Evolutionary conservation across 2,888 invertebrate species (phyloP), one percentile per base, ranked within the genome.

Genomic region (Drosophila multiciliata): DNA sequence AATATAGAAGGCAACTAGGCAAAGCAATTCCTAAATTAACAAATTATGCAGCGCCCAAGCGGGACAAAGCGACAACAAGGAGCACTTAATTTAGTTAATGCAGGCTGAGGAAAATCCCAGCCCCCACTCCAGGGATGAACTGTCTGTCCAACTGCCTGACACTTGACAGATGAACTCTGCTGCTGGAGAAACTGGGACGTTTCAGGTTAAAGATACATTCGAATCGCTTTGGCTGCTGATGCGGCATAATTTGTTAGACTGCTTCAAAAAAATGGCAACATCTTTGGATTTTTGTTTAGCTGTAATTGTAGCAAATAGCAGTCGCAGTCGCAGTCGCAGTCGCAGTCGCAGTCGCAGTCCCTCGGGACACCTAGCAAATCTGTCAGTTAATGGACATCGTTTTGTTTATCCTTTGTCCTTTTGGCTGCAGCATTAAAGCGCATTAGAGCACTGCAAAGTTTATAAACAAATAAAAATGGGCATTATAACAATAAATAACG

Each of bases 71-170:
- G 45, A 62, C 59, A 62, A 60, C 78, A 75, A 77, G 74, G 71
- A 82, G 71, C 82, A 86, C 89, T 86, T 83, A 83, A 88, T 88
- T 88, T 86, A 88, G 89, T 82, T 88, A 86, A 86, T 87, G 87
- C 65, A 85, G 81, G 61, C 65, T 54, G 55, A 71, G 71, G 63
- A 75, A 75, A 75, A 65, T 71, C 66, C 66, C 23, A 33, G 23
- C 1, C 35, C 63, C 48, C 59, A 33, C 12, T 45, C 53, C 66
- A 40, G 1, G 33, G 26, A 35, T 26, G 36, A 40, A 20, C 38
- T 8, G 45, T 23, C 45, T 45, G 20, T 42, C 55, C 49, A 54
- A 52, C 49, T 63, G 50, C 49, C 65, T 90, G 90, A 91, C 91
- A 87, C 83, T 88, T 90, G 90, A 90, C 90, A 91, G 90, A 91